These are phyloP conservation scores for Scleropages formosus DNA, from an alignment of 2,797 vertebrate species.

Conservation along the genomic window DNA sequence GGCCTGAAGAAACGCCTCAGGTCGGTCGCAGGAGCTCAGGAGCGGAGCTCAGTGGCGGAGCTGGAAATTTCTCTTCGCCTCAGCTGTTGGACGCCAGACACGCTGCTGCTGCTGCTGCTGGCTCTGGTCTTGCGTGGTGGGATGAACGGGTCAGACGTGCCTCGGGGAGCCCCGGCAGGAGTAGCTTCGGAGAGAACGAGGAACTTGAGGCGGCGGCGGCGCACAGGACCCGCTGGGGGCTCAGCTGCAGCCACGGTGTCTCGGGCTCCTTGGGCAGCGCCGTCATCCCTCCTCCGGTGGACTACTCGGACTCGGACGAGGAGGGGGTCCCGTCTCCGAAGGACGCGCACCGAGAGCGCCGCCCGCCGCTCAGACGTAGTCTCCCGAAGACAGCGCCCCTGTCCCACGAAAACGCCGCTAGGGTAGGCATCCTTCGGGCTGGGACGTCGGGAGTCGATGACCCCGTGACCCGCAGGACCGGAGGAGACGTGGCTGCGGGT, in stretches of 20 bases:
- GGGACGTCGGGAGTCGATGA: constrained; percentile 59
- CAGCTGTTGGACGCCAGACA: constrained; percentile 47
- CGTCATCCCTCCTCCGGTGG: constrained; percentile 58
- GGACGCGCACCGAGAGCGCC: too few relatives aligned
- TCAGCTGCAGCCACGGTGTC: constrained; percentile 84
- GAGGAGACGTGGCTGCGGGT: constrained; percentile 69
- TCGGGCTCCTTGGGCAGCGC: constrained; percentile 54
- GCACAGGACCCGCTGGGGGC: constrained; percentile 63
- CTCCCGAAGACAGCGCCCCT: constrained; percentile 58
- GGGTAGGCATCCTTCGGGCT: constrained; percentile 61
- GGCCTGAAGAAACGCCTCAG: constrained; percentile 48
- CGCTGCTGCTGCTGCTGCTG: constrained; percentile 57
- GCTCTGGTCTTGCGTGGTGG: too few relatives aligned
- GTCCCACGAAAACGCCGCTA: constrained; percentile 57
- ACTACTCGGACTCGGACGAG: constrained; percentile 92
- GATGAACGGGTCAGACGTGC: constrained; percentile 53
- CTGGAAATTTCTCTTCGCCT: constrained; percentile 40
- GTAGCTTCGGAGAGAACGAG: constrained; percentile 58
- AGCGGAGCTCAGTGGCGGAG: constrained; percentile 42
- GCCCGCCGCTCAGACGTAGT: constrained; percentile 58
- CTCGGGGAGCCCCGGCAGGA: constrained; percentile 52
- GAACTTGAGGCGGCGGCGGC: too few relatives aligned
- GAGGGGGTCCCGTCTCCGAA: constrained; percentile 49
- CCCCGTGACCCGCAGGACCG: constrained; percentile 58
- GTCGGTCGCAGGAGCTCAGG: constrained; percentile 50